These are phyloP conservation scores for Gymnoscelis rufifasciata DNA, from an alignment of 2,888 invertebrate genomes.

Conservation along the genomic window DNA sequence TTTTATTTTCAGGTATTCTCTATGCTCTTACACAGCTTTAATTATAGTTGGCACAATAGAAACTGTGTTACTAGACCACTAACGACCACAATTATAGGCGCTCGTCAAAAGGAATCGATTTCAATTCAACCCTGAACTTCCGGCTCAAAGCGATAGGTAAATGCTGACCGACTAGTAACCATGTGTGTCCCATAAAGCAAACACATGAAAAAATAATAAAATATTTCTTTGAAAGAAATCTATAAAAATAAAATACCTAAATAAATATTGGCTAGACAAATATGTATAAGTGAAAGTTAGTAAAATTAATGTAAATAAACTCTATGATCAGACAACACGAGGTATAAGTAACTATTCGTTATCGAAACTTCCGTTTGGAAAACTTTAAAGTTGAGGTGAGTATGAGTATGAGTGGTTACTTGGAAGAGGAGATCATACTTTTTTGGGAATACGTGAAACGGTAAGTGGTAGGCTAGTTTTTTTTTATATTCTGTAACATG, in stretches of 20 bases:
- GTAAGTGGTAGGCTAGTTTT: constrained; percentile 46
- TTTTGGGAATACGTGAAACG: constrained; percentile 74
- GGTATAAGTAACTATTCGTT: no score
- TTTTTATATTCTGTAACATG: no score
- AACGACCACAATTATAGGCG: constrained; percentile 18
- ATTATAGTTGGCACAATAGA: background rate
- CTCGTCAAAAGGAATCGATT: constrained; percentile 60
- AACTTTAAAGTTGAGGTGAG: no score
- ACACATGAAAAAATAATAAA: constrained; percentile 8
- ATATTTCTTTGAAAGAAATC: no score
- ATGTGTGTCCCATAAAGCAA: constrained; percentile 27
- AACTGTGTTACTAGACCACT: background rate
- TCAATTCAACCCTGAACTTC: constrained; percentile 64
- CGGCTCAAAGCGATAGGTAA: constrained; percentile 34
- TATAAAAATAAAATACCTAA: no score
- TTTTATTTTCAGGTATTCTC: no score
- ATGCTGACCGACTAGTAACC: constrained; percentile 44
- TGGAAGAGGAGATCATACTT: constrained; percentile 62
- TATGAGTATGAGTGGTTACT: constrained; percentile 45
- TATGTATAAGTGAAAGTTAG: no score
- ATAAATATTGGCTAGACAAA: background rate
- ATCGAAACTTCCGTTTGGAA: no score
- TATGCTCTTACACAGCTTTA: background rate
- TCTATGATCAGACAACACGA: no score
- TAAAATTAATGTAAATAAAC: no score